Conservation (phyloP, 2,113 vertebrate species). For the Grammomys surdaster region DNA sequence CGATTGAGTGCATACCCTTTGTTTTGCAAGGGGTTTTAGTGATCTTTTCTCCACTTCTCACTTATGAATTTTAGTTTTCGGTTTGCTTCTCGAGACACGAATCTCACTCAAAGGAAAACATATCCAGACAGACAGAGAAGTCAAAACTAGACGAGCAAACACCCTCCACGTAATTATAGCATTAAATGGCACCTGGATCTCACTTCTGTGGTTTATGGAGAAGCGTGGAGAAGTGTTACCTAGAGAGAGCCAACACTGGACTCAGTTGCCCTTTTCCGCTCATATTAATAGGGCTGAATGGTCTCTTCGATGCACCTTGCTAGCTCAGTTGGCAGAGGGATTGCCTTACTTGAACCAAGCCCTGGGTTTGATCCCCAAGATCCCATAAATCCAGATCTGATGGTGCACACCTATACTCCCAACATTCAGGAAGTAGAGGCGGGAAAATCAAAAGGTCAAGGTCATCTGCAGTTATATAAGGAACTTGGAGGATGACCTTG, state of each 20-base stretch:
- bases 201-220: neutral
- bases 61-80: neutral
- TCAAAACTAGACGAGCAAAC: neutral
- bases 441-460: neutral
- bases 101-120: neutral
- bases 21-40: neutral
- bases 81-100: neutral
- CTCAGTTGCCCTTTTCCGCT: neutral
- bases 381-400: neutral
- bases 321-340: neutral
- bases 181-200: neutral
- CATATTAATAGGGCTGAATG: neutral
- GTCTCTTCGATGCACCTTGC: neutral
- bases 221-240: neutral
- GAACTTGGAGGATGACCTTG: too few species aligned
- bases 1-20: rapidly evolving
- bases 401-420: neutral
- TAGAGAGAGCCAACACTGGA: neutral
- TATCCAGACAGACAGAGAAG: slow-evolving; percentile 1
- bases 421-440: too few species aligned
- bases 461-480: neutral
- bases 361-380: neutral
- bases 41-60: neutral
- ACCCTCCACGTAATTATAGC: neutral
- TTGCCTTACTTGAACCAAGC: too few species aligned